A percentile compares a stretch with the other conserved stretches of the same genome.
Evolutionary conservation across 2,113 vertebrate species (phyloP).

Genomic region (Rhinolophus ferrumequinum): DNA sequence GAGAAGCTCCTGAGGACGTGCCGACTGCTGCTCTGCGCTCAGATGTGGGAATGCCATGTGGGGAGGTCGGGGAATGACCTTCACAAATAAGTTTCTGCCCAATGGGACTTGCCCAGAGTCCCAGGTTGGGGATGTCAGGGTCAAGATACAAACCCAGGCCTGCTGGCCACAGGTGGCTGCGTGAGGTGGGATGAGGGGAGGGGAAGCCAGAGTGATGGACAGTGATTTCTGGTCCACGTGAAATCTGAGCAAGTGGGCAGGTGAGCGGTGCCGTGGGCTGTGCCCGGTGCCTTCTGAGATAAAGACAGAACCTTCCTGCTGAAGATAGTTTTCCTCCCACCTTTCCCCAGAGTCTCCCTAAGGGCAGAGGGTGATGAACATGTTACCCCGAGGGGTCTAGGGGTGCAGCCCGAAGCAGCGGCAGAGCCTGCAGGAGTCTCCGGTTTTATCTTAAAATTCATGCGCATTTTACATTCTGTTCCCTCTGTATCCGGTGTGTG

Average conservation of each 20-base stretch:
- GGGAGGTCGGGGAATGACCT: neutral
- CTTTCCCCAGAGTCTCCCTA: conserved; percentile 53
- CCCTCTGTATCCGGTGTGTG: neutral
- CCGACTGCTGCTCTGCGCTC: neutral
- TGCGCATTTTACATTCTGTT: conserved; percentile 67
- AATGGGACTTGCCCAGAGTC: neutral
- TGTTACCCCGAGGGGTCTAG: conserved; percentile 62
- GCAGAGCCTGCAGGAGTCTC: conserved; percentile 46
- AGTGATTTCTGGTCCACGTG: fast-evolving
- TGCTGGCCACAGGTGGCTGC: neutral
- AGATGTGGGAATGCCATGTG: neutral
- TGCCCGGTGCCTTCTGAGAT: conserved; percentile 15
- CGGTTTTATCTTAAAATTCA: conserved; percentile 71
- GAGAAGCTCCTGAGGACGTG: neutral
- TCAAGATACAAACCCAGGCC: neutral
- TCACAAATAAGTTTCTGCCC: neutral
- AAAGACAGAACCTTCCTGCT: conserved; percentile 48
- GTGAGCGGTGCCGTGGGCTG: fast-evolving
- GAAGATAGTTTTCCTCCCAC: neutral
- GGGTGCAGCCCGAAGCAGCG: conserved; percentile 52
- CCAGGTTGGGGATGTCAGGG: neutral
- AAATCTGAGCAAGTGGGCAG: neutral
- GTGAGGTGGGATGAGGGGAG: neutral
- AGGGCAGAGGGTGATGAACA: conserved; percentile 61
- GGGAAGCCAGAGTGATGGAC: neutral